Percentiles rank a stretch among this genome's conserved stretches.
These are phyloP conservation scores for Dryocosmus kuriphilus DNA, from an alignment of 2,888 invertebrate genomes.

Conservation along the genomic window DNA sequence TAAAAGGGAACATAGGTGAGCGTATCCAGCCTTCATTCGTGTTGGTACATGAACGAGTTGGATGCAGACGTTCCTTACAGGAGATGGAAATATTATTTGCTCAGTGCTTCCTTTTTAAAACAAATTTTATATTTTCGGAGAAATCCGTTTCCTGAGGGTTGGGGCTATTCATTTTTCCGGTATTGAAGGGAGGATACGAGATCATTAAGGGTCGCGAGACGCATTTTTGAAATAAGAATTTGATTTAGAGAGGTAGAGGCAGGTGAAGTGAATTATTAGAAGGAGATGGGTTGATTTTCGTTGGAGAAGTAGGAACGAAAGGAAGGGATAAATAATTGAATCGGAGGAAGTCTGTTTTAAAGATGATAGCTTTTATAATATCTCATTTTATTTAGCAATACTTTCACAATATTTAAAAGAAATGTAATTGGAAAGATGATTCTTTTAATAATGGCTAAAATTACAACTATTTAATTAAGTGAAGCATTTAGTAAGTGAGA, in stretches of 20 bases:
- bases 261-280: slow-evolving; percentile 1
- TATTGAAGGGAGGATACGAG: background rate
- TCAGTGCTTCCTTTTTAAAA: background rate
- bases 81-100: slow-evolving; percentile 13
- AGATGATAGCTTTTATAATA: background rate
- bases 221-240: slow-evolving; percentile 10
- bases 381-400: no score
- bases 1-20: slow-evolving; percentile 8
- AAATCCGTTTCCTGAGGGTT: slow-evolving; percentile 12
- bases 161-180: background rate
- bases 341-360: background rate
- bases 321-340: background rate
- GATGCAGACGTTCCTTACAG: background rate
- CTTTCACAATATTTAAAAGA: no score
- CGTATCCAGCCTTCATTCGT: slow-evolving; percentile 4
- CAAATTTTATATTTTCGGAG: slow-evolving; percentile 10
- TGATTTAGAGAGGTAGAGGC: slow-evolving; percentile 9
- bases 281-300: slow-evolving; percentile 5
- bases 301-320: background rate
- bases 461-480: no score
- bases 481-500: no score
- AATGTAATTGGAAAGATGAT: no score
- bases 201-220: slow-evolving; percentile 13
- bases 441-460: no score
- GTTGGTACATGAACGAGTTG: background rate